Percentiles rank a stretch among this genome's conserved stretches.
These are phyloP conservation scores for Dendrocincla tyrannina DNA, from an alignment of 2,797 vertebrate species.

Conservation along the genomic window DNA sequence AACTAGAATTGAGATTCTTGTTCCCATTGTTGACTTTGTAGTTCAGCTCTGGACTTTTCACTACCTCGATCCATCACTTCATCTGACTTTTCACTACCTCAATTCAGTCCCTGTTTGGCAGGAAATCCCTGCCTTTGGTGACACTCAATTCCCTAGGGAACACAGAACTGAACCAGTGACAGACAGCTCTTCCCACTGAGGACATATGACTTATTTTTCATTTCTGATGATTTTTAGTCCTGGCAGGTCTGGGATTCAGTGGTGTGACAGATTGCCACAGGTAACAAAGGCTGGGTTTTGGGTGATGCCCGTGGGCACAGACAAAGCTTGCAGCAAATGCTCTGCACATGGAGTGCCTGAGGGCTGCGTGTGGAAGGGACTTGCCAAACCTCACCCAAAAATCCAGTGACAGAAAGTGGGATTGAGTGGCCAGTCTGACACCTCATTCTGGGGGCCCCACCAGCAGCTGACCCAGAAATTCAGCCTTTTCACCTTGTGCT, in stretches of 20 bases:
- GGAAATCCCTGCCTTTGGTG: neutral
- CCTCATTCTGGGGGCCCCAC: neutral
- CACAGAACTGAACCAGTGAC: neutral
- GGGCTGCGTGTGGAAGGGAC: neutral
- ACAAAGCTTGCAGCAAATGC: neutral
- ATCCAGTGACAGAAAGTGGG: neutral
- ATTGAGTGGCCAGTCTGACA: neutral
- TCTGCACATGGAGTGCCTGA: neutral
- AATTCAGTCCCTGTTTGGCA: neutral
- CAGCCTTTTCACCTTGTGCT: neutral
- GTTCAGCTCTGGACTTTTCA: neutral
- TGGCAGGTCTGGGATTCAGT: neutral
- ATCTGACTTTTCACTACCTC: neutral
- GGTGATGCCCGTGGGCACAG: neutral
- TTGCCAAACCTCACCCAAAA: neutral
- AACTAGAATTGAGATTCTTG: accelerated
- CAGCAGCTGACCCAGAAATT: neutral
- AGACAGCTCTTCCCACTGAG: neutral
- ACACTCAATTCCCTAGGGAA: neutral
- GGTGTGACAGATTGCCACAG: neutral
- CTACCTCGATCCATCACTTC: accelerated
- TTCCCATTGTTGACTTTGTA: neutral
- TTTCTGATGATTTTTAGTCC: neutral
- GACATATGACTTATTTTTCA: neutral
- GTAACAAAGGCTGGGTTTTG: neutral